Percentiles rank a stretch among this genome's conserved stretches.
These are phyloP conservation scores for Apoderus coryli DNA, from an alignment of 2,888 invertebrate species.

Conservation along the genomic window DNA sequence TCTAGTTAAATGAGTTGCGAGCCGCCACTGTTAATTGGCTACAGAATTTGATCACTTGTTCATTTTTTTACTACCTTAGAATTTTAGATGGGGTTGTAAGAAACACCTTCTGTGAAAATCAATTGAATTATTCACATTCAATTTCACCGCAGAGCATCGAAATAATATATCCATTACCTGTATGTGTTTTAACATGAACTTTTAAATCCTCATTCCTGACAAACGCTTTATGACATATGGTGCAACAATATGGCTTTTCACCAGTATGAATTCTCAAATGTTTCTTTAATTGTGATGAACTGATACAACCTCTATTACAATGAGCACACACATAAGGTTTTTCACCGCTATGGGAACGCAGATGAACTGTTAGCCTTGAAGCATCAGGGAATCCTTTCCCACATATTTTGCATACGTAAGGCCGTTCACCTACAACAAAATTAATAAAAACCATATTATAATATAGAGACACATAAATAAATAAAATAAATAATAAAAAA, in stretches of 20 bases:
- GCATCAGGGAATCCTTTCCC: conserved; percentile 37
- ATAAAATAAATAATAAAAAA: too few species aligned
- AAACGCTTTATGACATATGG: conserved; percentile 29
- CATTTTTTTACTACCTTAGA: too few species aligned
- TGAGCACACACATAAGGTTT: conserved; percentile 32
- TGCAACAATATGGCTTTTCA: conserved; percentile 33
- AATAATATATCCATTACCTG: conserved; percentile 15
- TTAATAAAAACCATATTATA: neutral
- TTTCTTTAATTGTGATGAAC: conserved; percentile 33
- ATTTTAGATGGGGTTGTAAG: too few species aligned
- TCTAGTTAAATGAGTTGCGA: too few species aligned
- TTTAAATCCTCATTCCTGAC: conserved; percentile 29
- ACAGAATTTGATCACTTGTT: too few species aligned
- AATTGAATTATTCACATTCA: too few species aligned
- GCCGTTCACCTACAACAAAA: conserved; percentile 27
- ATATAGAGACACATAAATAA: too few species aligned
- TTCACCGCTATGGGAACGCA: conserved; percentile 34
- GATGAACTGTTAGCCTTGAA: conserved; percentile 35
- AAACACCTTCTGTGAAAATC: too few species aligned
- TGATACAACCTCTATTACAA: conserved; percentile 30
- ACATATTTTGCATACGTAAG: conserved; percentile 32
- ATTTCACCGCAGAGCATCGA: too few species aligned
- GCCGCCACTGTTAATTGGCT: too few species aligned
- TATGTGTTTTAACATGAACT: conserved; percentile 31
- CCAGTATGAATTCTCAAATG: conserved; percentile 35